Conservation (phyloP, 2,888 invertebrate species). For the Congeria kusceri region DNA sequence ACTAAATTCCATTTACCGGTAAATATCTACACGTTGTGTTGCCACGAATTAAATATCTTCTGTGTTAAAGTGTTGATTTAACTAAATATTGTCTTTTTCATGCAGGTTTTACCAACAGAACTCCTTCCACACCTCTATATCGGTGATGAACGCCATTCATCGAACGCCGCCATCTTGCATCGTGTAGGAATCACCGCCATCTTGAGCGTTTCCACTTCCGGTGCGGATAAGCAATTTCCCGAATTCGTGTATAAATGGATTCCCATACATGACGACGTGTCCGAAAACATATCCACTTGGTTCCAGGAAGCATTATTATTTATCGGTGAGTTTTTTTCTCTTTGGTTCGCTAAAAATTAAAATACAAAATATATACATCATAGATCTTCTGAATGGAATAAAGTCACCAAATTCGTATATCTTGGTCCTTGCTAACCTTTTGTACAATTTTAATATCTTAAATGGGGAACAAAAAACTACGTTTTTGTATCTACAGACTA, state of each 20-base stretch:
- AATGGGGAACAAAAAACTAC: too few species aligned
- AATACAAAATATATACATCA: too few species aligned
- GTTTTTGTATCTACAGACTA: too few species aligned
- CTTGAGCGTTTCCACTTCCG: constrained; percentile 84
- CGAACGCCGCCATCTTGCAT: constrained; percentile 69
- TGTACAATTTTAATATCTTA: too few species aligned
- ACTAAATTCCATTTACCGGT: too few species aligned
- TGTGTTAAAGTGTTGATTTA: too few species aligned
- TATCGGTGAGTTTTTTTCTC: constrained; percentile 80
- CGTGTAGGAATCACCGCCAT: constrained; percentile 84
- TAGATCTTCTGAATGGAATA: too few species aligned
- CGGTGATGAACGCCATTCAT: constrained; percentile 79
- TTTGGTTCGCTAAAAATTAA: too few species aligned
- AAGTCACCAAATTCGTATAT: too few species aligned
- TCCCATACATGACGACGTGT: constrained; percentile 84
- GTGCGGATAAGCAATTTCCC: constrained; percentile 69
- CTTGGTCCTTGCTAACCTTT: too few species aligned
- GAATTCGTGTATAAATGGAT: constrained; percentile 84
- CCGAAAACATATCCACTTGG: constrained; percentile 83
- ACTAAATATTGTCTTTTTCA: constrained; percentile 3
- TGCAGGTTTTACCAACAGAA: constrained; percentile 80
- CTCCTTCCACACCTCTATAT: constrained; percentile 81
- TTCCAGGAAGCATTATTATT: constrained; percentile 85
- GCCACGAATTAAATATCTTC: too few species aligned
- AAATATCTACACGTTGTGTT: too few species aligned